A percentile compares a stretch with the other conserved stretches of the same genome.
Conservation (phyloP, 2,888 invertebrate genomes). For the Acronicta aceris region DNA sequence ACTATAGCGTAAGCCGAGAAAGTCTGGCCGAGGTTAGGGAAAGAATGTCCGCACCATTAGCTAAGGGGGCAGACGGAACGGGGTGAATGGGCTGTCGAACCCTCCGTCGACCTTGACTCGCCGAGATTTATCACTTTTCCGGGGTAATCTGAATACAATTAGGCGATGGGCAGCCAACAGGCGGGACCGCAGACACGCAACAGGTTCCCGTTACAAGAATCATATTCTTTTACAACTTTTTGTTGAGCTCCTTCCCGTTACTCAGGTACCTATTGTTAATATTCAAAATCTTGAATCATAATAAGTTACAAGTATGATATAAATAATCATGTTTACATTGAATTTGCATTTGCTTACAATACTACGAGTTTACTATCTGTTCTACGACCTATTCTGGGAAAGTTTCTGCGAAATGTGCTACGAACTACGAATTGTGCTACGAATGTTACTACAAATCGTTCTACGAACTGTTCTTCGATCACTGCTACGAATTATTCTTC, state of each 20-base stretch:
- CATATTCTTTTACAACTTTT: slow-evolving; percentile 47
- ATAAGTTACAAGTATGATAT: too few relatives aligned
- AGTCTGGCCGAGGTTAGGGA: slow-evolving; percentile 78
- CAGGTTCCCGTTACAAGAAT: slow-evolving; percentile 71
- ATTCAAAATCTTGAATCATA: slow-evolving; percentile 11
- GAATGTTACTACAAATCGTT: neutral
- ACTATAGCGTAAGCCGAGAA: slow-evolving; percentile 66
- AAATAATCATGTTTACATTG: too few relatives aligned
- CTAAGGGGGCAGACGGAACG: slow-evolving; percentile 83
- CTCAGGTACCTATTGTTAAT: slow-evolving; percentile 11
- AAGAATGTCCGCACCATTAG: slow-evolving; percentile 86
- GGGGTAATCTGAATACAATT: slow-evolving; percentile 88
- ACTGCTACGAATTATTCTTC: too few relatives aligned
- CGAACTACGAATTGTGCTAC: too few relatives aligned
- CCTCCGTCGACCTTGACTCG: slow-evolving; percentile 87
- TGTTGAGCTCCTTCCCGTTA: slow-evolving; percentile 32
- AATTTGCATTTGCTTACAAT: too few relatives aligned
- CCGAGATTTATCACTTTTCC: slow-evolving; percentile 86
- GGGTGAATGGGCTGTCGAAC: slow-evolving; percentile 87
- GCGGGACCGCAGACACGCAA: slow-evolving; percentile 73
- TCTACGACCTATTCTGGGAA: too few relatives aligned
- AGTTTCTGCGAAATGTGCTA: neutral
- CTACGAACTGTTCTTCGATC: neutral
- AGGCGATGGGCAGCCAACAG: slow-evolving; percentile 76
- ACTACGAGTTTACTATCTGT: too few relatives aligned